Percentiles rank a stretch among this genome's conserved stretches.
phyloP scores from a whole-genome alignment of 2,888 invertebrate species.

The Pantelozetes paolii region DNA sequence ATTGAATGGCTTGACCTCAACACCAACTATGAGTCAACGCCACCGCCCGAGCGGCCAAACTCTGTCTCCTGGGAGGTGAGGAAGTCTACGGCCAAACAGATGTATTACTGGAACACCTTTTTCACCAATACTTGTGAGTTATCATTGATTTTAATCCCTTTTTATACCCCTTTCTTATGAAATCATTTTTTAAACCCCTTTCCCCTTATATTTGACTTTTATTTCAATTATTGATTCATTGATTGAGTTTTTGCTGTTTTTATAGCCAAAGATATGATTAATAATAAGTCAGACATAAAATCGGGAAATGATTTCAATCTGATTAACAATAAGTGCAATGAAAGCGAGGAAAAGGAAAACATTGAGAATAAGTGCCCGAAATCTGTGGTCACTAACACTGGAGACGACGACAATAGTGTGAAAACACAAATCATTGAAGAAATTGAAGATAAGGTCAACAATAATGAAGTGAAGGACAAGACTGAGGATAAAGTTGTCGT shows the following conservation, averaged over 20 bases:
- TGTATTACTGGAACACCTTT: conserved; percentile 44
- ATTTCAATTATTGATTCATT: not conserved
- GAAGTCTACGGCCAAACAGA: conserved; percentile 69
- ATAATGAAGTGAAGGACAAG: not conserved
- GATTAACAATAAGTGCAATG: too few species aligned
- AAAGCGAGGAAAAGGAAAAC: too few species aligned
- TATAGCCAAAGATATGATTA: too few species aligned
- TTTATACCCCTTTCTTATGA: not conserved
- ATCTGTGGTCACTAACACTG: not conserved
- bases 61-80: conserved; percentile 94
- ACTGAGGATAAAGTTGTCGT: not conserved
- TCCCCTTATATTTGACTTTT: not conserved
- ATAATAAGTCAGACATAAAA: too few species aligned
- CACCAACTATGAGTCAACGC: conserved; percentile 87
- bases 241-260: too few species aligned
- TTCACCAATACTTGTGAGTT: conserved; percentile 11
- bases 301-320: too few species aligned
- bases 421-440: not conserved
- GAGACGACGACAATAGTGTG: too few species aligned
- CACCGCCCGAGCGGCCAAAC: conserved; percentile 71
- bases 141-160: not conserved
- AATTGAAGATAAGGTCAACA: not conserved
- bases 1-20: conserved; percentile 90
- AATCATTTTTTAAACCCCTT: too few species aligned
- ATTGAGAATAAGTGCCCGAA: not conserved